Conservation (phyloP, 2,113 vertebrate species). For the Xenopus borealis region DNA sequence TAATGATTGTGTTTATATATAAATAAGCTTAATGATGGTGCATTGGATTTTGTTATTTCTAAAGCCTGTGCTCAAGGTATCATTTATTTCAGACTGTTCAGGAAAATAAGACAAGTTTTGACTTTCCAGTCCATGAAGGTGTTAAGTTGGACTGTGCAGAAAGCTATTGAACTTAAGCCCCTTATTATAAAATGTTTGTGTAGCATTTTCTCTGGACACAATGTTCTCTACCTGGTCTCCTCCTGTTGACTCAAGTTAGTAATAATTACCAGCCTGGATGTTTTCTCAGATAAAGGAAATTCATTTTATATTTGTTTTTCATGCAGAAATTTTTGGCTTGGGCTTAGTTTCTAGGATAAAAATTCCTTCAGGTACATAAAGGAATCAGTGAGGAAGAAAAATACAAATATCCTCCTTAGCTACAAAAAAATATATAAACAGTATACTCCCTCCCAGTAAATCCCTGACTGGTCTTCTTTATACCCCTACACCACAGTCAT, state of each 20-base stretch:
- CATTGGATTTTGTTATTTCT: neutral
- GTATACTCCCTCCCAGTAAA: no score
- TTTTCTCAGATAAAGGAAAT: conserved; percentile 4
- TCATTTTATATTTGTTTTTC: conserved; percentile 16
- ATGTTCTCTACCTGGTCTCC: conserved; percentile 4
- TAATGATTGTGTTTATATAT: neutral
- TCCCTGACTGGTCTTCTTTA: no score
- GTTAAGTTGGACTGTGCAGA: neutral
- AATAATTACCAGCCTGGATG: conserved; percentile 13
- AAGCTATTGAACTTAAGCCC: neutral
- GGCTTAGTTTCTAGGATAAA: conserved; percentile 3
- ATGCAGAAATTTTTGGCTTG: neutral
- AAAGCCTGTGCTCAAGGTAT: neutral
- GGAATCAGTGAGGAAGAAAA: neutral
- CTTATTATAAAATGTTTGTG: conserved; percentile 8
- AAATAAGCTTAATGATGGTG: neutral
- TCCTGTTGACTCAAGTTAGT: conserved; percentile 6
- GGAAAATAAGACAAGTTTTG: no score
- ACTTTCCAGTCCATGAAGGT: neutral
- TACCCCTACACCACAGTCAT: no score
- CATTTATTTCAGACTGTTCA: neutral
- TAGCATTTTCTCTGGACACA: conserved; percentile 3
- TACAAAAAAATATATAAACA: no score
- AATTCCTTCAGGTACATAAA: neutral
- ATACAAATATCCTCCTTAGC: neutral